Percentiles rank a stretch among this genome's conserved stretches.
phyloP scores from a whole-genome alignment of 1,140 invertebrate species.

The Tyrophagus putrescentiae region DNA sequence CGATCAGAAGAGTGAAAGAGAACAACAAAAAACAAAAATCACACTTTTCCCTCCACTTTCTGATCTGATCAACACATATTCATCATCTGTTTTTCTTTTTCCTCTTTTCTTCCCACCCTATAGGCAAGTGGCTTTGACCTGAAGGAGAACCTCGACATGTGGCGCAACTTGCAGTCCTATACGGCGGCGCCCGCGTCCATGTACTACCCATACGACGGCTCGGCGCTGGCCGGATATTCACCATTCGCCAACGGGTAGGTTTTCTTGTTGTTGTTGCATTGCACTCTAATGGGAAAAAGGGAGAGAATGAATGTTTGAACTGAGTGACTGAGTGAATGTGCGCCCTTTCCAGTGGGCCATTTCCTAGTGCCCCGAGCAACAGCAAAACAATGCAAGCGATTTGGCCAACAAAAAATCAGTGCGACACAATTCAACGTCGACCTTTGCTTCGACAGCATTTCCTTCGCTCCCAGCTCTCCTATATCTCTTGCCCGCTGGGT shows the following conservation, averaged over 20 bases:
- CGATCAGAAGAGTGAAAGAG: neutral
- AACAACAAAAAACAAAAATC: neutral
- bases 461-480: too few species aligned
- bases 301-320: neutral
- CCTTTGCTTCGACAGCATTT: too few species aligned
- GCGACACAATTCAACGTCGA: too few species aligned
- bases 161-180: constrained; percentile 41
- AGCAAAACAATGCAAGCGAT: too few species aligned
- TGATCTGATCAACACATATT: neutral
- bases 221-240: constrained; percentile 69
- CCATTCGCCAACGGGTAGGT: constrained; percentile 75
- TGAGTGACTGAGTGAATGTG: neutral
- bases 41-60: neutral
- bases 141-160: constrained; percentile 65
- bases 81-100: constrained; percentile 13
- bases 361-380: too few species aligned
- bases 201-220: constrained; percentile 67
- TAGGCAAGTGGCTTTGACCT: constrained; percentile 60
- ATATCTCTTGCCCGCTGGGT: too few species aligned
- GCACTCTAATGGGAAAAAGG: too few species aligned
- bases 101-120: constrained; percentile 18
- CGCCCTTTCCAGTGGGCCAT: neutral
- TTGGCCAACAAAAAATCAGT: too few species aligned
- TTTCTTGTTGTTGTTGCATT: too few species aligned
- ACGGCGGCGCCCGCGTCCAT: constrained; percentile 51